Conservation (phyloP, 2,888 invertebrate genomes). For the Calliopum simillimum region DNA sequence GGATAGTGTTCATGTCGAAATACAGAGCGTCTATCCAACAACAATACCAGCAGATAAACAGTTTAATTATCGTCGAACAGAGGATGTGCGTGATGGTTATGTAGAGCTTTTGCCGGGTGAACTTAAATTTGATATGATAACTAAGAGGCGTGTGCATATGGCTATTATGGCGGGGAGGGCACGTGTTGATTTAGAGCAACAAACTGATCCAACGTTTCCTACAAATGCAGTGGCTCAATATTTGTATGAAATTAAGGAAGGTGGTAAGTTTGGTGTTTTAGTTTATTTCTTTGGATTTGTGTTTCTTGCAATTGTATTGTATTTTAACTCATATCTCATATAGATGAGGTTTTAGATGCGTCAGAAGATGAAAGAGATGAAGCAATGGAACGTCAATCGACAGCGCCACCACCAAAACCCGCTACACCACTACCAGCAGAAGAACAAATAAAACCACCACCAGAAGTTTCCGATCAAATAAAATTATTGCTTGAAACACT, state of each 20-base stretch:
- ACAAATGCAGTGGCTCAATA: constrained; percentile 79
- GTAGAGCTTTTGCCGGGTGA: constrained; percentile 74
- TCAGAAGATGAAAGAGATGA: constrained; percentile 61
- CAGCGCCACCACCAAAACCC: constrained; percentile 38
- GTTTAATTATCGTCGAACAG: constrained; percentile 71
- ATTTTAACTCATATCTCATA: constrained; percentile 59
- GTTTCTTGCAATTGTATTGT: background rate
- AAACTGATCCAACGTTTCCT: constrained; percentile 77
- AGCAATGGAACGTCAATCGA: constrained; percentile 57
- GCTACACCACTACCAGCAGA: constrained; percentile 39
- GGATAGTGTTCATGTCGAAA: constrained; percentile 75
- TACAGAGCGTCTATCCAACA: constrained; percentile 74
- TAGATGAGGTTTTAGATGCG: constrained; percentile 54
- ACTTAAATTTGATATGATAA: constrained; percentile 70
- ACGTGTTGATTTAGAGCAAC: constrained; percentile 69
- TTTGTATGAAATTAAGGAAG: constrained; percentile 67
- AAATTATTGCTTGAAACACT: constrained; percentile 59
- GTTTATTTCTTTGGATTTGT: background rate
- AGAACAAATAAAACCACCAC: constrained; percentile 46
- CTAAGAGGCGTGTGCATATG: constrained; percentile 71
- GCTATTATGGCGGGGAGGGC: constrained; percentile 72
- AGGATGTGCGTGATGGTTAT: constrained; percentile 76
- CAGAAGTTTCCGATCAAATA: constrained; percentile 60
- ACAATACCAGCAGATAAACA: constrained; percentile 64
- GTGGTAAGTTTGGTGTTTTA: constrained; percentile 46